Evolutionary conservation across 2,113 vertebrate genomes (phyloP).

Genomic region (Martes martes): DNA sequence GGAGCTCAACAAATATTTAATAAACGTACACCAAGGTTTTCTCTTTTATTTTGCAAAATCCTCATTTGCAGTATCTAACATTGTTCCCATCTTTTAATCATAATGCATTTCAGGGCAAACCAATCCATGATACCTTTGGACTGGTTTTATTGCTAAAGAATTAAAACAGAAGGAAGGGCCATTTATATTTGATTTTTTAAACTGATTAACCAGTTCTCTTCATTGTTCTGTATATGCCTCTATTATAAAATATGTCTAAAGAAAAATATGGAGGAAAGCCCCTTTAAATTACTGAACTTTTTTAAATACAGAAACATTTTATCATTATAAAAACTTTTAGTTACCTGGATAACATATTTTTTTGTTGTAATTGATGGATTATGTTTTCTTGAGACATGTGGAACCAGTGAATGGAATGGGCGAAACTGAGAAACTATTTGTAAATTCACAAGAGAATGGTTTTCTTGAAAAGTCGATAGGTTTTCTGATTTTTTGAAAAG

Average conservation of each 20-base stretch:
- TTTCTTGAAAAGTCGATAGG: not conserved
- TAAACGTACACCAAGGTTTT: not conserved
- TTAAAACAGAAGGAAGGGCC: conserved; percentile 11
- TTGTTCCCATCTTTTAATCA: conserved; percentile 36
- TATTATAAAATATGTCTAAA: not conserved
- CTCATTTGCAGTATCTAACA: not conserved
- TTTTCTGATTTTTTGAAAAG: not conserved
- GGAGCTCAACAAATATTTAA: conserved; percentile 44
- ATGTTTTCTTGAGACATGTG: not conserved
- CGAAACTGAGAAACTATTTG: not conserved
- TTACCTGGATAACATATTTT: not conserved
- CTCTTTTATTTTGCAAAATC: conserved; percentile 33
- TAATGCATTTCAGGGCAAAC: not conserved
- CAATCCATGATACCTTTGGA: conserved; percentile 24
- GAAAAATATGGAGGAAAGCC: not conserved
- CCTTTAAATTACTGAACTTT: not conserved
- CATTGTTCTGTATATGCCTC: not conserved
- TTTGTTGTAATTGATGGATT: not conserved
- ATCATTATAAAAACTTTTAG: not conserved
- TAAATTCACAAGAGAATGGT: not conserved
- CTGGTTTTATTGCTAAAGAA: conserved; percentile 45
- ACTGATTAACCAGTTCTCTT: conserved; percentile 34
- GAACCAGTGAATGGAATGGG: not conserved
- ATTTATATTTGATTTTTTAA: conserved; percentile 47
- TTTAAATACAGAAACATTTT: not conserved